Base-by-base conservation (phyloP, 1,140 invertebrate genomes). In the Trissolcus basalis region DNA sequence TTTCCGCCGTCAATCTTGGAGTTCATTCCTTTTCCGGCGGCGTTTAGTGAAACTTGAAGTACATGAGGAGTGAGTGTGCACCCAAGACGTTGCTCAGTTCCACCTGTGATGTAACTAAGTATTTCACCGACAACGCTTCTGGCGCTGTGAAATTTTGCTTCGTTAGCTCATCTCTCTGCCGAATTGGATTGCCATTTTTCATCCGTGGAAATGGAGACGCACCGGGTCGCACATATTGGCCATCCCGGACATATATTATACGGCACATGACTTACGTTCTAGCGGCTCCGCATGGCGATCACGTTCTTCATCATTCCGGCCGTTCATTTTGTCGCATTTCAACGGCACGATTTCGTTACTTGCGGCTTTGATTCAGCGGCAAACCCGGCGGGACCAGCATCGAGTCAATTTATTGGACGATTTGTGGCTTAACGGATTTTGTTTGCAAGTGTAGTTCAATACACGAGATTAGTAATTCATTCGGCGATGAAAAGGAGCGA, bases 251-350 rank as follows among this genome's bases (percentile, higher is more conserved):
- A 64, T 64, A 59, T 43, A 72, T 72, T 64, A 64, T 54, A 53
- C 39, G 54, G 58, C 64, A 58, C 64, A 68, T 51, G 64, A 68
- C 64, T 68, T 54, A 58, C 64, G 35, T 44, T 56, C 50, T 43
- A 50, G 63, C 43, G 39, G 41, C 55, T 60, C 55, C 32, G 55
- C 54, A 59, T 69, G 41, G 50, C 65, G 56, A 60, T 60, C 65
- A 60, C 65, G 56, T 60, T 69, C 56, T 69, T 69, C 65, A 69
- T 69, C 65, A 69, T 69, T 55, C 54, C 56, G 50, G 43, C 65
- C 48, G 60, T 69, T 69, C 65, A 60, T 69, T 69, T 69, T 19
- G 35, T 43, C 35, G 11, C 54, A 19, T 69, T 69, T 69, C 65
- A 69, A 43, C 65, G 47, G 54, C 60, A 54, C 65, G 49, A 69